Percentiles rank a stretch among this genome's conserved stretches.
Evolutionary conservation across 2,797 vertebrate genomes (phyloP).

Genomic region (Alauda arvensis): DNA sequence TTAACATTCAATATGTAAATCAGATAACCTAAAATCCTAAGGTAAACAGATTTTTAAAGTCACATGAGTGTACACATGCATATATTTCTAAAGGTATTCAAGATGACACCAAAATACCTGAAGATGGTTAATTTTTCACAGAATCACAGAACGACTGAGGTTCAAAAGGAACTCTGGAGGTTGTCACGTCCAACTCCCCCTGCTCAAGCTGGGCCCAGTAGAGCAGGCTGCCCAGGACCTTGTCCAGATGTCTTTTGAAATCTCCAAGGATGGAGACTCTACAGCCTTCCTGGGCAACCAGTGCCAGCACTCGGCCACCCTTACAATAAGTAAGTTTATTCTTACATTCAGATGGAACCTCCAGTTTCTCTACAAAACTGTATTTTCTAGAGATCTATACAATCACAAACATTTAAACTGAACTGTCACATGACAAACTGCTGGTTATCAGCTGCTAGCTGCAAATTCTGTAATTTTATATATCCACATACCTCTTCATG

Average conservation of each 20-base stretch:
- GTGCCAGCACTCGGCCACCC: background rate
- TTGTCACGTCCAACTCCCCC: background rate
- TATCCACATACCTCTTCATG: constrained; percentile 83
- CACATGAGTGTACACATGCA: constrained; percentile 24
- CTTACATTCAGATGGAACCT: constrained; percentile 11
- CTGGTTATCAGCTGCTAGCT: constrained; percentile 37
- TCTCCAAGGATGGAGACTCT: constrained; percentile 3
- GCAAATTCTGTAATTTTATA: constrained; percentile 34
- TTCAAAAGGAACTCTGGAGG: constrained; percentile 28
- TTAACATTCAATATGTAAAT: constrained; percentile 14
- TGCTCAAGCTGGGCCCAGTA: background rate
- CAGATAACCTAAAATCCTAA: constrained; percentile 25
- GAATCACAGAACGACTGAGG: constrained; percentile 25
- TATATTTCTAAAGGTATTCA: constrained; percentile 39
- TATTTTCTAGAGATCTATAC: constrained; percentile 24
- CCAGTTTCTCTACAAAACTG: constrained; percentile 20
- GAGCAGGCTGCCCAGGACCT: constrained; percentile 1
- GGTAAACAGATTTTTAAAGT: constrained; percentile 17
- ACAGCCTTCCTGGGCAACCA: background rate
- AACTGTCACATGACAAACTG: constrained; percentile 34
- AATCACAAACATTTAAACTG: constrained; percentile 2
- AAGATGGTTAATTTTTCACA: constrained; percentile 34
- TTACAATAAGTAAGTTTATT: background rate
- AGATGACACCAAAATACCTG: constrained; percentile 20
- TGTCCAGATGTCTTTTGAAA: background rate